Evolutionary conservation across 2,888 invertebrate genomes (phyloP).

Genomic region (Ormyrus pomaceus): DNA sequence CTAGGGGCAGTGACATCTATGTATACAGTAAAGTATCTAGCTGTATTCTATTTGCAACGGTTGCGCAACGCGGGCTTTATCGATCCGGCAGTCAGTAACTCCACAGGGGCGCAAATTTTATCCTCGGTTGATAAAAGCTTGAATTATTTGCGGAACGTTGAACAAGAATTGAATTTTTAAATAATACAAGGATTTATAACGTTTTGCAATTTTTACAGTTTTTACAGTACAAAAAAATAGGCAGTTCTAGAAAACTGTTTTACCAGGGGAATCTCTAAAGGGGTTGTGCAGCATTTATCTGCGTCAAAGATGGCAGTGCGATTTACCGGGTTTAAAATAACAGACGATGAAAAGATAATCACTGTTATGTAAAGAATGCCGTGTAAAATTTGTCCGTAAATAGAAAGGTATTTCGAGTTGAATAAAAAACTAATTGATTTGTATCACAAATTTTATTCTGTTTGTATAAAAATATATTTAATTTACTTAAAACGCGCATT

Average conservation of each 20-base stretch:
- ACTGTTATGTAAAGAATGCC: neutral
- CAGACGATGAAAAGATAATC: too few relatives aligned
- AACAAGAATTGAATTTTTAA: neutral
- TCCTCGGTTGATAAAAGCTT: conserved; percentile 19
- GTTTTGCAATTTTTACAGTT: too few relatives aligned
- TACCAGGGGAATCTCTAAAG: conserved; percentile 2
- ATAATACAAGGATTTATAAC: neutral
- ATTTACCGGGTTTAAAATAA: too few relatives aligned
- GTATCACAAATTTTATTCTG: conserved; percentile 30
- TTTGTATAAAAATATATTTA: conserved; percentile 34
- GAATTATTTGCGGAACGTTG: neutral
- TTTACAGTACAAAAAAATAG: neutral
- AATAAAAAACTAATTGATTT: neutral
- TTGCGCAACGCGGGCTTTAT: neutral
- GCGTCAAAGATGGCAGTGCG: neutral
- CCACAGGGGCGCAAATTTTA: neutral
- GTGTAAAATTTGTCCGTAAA: neutral
- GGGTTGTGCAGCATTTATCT: neutral
- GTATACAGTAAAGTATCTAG: neutral
- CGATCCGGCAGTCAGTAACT: neutral
- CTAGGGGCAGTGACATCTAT: conserved; percentile 29
- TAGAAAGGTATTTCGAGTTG: neutral
- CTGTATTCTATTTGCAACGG: too few relatives aligned
- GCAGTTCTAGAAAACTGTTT: conserved; percentile 1
- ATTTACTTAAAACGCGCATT: neutral